Percentiles rank a stretch among this genome's conserved stretches.
Conservation (phyloP, 2,113 vertebrate species). For the Channa maculata region DNA sequence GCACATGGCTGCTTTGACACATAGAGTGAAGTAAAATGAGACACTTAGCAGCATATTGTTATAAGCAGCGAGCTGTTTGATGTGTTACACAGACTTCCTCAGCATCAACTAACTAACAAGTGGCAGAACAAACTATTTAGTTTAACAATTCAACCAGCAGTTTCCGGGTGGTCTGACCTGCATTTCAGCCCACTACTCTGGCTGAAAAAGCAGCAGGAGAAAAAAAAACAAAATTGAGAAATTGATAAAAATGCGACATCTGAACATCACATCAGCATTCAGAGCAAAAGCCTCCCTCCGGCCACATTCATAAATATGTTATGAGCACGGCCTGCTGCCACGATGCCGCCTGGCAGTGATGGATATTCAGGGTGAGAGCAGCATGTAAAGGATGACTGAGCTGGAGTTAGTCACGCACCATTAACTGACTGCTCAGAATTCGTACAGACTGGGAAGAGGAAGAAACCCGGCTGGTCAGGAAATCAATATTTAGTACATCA, state of each 20-base stretch:
- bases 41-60: too few relatives aligned
- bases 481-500: conserved; percentile 61
- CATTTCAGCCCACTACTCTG: neutral
- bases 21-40: too few relatives aligned
- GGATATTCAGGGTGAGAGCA: conserved; percentile 70
- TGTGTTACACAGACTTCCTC: too few relatives aligned
- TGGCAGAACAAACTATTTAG: neutral
- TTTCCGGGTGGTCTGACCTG: neutral
- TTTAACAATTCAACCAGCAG: neutral
- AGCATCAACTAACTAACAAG: too few relatives aligned
- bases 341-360: conserved; percentile 55
- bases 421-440: conserved; percentile 65
- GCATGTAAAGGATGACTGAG: conserved; percentile 70
- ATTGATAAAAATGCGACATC: conserved; percentile 38
- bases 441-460: conserved; percentile 39
- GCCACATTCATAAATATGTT: conserved; percentile 68
- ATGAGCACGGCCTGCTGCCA: conserved; percentile 45
- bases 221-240: conserved; percentile 11
- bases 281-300: conserved; percentile 40
- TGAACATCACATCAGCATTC: conserved; percentile 60
- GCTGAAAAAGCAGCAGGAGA: conserved; percentile 1
- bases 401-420: conserved; percentile 68
- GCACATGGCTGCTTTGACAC: too few relatives aligned
- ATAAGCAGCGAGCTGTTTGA: too few relatives aligned
- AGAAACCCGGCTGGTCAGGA: conserved; percentile 22